Evolutionary conservation across 2,113 vertebrate genomes (phyloP).

Genomic region (Bungarus multicinctus): DNA sequence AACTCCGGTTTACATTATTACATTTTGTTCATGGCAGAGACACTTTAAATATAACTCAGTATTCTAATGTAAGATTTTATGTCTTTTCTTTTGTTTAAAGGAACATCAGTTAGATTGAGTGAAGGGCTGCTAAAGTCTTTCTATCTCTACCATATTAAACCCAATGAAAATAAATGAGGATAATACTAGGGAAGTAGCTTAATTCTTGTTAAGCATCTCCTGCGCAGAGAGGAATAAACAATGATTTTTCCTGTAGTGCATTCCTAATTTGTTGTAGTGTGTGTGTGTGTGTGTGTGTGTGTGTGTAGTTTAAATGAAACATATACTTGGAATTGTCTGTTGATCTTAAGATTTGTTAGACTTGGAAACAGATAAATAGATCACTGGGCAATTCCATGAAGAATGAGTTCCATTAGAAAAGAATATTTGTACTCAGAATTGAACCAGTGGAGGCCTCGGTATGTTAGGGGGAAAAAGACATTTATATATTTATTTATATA

Average conservation of each 20-base stretch:
- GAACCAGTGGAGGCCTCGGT: not conserved
- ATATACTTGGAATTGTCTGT: not conserved
- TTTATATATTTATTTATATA: not conserved
- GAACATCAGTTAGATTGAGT: not conserved
- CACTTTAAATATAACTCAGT: not conserved
- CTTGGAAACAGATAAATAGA: not conserved
- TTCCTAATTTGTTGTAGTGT: not conserved
- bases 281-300: not conserved
- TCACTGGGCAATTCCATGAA: not conserved
- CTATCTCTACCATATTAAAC: not conserved
- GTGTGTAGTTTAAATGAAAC: not conserved
- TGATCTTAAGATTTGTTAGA: not conserved
- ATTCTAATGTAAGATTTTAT: not conserved
- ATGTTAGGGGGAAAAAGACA: not conserved
- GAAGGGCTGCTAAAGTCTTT: not conserved
- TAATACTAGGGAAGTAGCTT: not conserved
- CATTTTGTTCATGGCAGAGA: not conserved
- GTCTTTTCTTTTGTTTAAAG: not conserved
- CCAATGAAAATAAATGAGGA: not conserved
- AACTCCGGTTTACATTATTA: not conserved
- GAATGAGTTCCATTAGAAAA: not conserved
- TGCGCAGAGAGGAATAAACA: not conserved
- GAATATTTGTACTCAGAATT: not conserved
- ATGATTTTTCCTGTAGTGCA: not conserved
- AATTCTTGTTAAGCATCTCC: not conserved